phyloP scores from a whole-genome alignment of 2,888 invertebrate genomes.

The Arge pagana region DNA sequence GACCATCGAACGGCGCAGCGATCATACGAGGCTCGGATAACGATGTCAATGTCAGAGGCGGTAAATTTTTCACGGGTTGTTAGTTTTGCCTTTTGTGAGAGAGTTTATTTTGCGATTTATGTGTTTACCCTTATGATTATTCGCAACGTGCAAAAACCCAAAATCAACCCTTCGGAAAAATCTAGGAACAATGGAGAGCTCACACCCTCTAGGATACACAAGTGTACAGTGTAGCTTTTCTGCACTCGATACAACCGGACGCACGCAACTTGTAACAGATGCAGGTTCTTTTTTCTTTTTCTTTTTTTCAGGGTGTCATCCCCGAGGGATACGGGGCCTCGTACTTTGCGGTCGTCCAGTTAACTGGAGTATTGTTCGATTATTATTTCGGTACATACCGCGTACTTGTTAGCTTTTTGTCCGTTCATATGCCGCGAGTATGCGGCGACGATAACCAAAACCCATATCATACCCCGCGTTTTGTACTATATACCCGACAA shows the following conservation, averaged over 20 bases:
- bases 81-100: slow-evolving; percentile 26
- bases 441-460: too few species aligned
- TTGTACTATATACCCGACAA: too few species aligned
- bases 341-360: slow-evolving; percentile 47
- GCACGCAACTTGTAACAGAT: slow-evolving; percentile 41
- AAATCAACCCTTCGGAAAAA: slow-evolving; percentile 23
- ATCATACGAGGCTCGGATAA: too few species aligned
- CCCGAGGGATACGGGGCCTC: slow-evolving; percentile 42
- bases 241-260: slow-evolving; percentile 30
- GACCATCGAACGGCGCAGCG: too few species aligned
- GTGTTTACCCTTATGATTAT: slow-evolving; percentile 26
- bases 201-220: slow-evolving; percentile 37
- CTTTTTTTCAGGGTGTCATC: slow-evolving; percentile 37
- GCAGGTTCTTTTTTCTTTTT: slow-evolving; percentile 38
- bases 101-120: slow-evolving; percentile 40
- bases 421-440: slow-evolving; percentile 13
- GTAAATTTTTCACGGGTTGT: slow-evolving; percentile 44
- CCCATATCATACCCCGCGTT: too few species aligned
- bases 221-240: slow-evolving; percentile 35
- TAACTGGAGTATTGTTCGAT: slow-evolving; percentile 58
- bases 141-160: slow-evolving; percentile 14
- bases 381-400: slow-evolving; percentile 59
- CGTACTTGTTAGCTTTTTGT: slow-evolving; percentile 57
- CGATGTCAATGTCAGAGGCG: too few species aligned
- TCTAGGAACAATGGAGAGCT: slow-evolving; percentile 30